phyloP scores from a whole-genome alignment of 2,797 vertebrate genomes.

The Mallotus villosus region DNA sequence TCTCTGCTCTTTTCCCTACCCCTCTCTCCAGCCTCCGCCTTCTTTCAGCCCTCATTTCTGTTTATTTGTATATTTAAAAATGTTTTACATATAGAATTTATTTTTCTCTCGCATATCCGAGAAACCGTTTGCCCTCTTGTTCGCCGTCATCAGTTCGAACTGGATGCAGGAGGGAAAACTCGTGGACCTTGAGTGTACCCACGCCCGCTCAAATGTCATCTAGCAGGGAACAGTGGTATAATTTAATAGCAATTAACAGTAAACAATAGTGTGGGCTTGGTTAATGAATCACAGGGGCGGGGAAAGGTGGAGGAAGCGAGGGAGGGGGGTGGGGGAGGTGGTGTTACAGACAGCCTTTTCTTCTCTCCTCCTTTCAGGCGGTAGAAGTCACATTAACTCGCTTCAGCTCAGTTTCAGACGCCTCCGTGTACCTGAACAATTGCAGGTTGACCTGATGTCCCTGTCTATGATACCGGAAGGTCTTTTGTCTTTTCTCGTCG shows the following conservation, averaged over 20 bases:
- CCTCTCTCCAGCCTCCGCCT: slow-evolving; percentile 12
- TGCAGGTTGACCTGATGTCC: not conserved
- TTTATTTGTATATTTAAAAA: not conserved
- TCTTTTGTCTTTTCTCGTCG: not conserved
- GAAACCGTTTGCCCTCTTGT: slow-evolving; percentile 74
- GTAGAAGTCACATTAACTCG: not conserved
- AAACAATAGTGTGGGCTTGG: slow-evolving; percentile 57
- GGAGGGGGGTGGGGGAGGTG: not conserved
- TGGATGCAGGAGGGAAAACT: slow-evolving; percentile 68
- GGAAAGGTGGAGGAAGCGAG: slow-evolving; percentile 7
- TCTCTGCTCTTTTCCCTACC: slow-evolving; percentile 37
- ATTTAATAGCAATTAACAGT: slow-evolving; percentile 70
- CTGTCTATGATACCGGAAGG: not conserved
- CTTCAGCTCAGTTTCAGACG: not conserved
- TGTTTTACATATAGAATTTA: too few species aligned
- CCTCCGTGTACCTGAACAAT: slow-evolving; percentile 4
- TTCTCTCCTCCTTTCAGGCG: not conserved
- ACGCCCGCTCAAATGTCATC: slow-evolving; percentile 69
- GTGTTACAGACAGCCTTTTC: not conserved
- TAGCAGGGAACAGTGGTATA: slow-evolving; percentile 59
- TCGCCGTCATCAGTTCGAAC: slow-evolving; percentile 72
- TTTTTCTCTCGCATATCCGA: slow-evolving; percentile 43
- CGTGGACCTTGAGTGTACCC: slow-evolving; percentile 65
- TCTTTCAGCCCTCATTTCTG: not conserved
- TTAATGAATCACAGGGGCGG: slow-evolving; percentile 47